Base-by-base conservation (phyloP, 1,140 invertebrate species). In the Drosophila rhopaloa region DNA sequence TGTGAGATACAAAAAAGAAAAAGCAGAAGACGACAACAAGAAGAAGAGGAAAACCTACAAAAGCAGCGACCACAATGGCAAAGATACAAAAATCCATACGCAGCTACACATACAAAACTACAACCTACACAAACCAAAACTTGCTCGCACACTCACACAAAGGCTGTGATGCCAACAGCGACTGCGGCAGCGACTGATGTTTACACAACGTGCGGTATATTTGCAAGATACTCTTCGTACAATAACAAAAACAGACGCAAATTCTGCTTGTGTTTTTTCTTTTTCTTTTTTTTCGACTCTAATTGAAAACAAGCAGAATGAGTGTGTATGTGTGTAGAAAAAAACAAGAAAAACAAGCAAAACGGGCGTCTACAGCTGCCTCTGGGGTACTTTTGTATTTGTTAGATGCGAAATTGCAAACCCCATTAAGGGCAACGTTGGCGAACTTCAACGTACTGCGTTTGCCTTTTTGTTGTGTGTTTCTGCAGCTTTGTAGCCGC, bases 231-330 rank as follows among this genome's bases (percentile, higher is more conserved):
- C 76, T 71, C 53, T 65, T 48, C 61, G 56, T 44, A 59, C 76
- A 67, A 65, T 47, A 59, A 70, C 46, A 71, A 78, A 61, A 48
- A 72, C 55, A 66, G 54, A 62, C 55, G 60, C 74, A 32, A 51
- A 51, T 51, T 46, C 43, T 66, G 81, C 74, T 77, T 66, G 56
- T 77, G 56, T 67, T 73, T 80, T 76, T 67, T 81, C 83, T 70
- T 75, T 76, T 75, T 70, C 40, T 81, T 56, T 67, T 67, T 74
- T 61, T 83, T 78, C 61, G 68, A 67, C 79, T 86, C 84, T 86
- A 86, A 86, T 86, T 86, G 84, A 86, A 86, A 86, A 89, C 84
- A 86, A 86, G 76, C 84, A 88, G 82, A 88, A 46, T 63, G 44
- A 68, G 59, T 68, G 55, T 68, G 41, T 66, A 72, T 70, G 58